Conservation (phyloP, 1,140 invertebrate species). For the Caligus rogercresseyi region DNA sequence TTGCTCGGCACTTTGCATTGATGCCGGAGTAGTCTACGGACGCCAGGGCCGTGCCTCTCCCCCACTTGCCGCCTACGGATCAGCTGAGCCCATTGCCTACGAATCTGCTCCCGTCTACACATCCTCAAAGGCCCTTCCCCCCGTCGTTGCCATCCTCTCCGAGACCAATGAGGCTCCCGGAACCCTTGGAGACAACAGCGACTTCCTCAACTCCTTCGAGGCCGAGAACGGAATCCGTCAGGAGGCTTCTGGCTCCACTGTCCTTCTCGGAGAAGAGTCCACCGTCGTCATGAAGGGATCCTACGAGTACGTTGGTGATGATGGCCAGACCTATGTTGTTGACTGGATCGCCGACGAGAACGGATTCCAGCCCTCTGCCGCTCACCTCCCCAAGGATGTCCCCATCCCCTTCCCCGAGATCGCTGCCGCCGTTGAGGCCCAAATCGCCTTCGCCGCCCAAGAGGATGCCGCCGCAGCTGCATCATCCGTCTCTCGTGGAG, state of each 20-base stretch:
- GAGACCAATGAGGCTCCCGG: neutral
- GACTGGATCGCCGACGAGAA: slow-evolving; percentile 42
- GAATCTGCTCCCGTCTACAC: neutral
- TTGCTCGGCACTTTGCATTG: neutral
- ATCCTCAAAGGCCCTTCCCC: neutral
- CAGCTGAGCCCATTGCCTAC: too few species aligned
- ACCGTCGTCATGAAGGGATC: slow-evolving; percentile 12
- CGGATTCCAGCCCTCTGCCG: slow-evolving; percentile 40
- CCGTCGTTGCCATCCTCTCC: neutral
- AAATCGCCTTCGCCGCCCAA: slow-evolving; percentile 13
- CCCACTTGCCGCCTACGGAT: neutral
- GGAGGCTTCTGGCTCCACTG: neutral
- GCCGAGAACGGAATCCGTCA: slow-evolving; percentile 10
- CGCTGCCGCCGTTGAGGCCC: slow-evolving; percentile 13
- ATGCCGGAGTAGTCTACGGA: neutral
- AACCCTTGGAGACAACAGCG: neutral
- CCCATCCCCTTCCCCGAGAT: slow-evolving; percentile 4
- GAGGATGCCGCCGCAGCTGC: slow-evolving; percentile 1
- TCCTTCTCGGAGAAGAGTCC: neutral
- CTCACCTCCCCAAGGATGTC: slow-evolving; percentile 26
- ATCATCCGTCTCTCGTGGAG: too few species aligned
- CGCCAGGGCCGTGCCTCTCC: neutral
- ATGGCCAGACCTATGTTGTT: slow-evolving; percentile 21
- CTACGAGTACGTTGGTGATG: slow-evolving; percentile 21
- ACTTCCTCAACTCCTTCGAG: neutral